These are phyloP conservation scores for Drosophila carrolli DNA, from an alignment of 1,140 invertebrate genomes.

Conservation along the genomic window DNA sequence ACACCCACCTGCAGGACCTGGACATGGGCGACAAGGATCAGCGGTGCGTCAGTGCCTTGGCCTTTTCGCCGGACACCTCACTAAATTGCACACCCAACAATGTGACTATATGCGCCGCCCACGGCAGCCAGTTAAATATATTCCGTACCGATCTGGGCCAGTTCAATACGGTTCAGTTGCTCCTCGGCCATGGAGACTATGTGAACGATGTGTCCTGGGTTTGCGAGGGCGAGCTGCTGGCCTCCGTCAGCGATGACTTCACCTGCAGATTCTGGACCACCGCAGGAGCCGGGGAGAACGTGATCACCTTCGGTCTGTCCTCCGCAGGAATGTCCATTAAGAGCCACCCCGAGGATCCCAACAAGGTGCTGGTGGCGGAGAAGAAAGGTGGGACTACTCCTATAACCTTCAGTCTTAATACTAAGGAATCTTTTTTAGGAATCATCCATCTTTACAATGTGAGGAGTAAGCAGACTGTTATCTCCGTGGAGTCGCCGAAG, in stretches of 20 bases:
- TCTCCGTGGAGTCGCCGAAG: constrained; percentile 89
- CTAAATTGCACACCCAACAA: constrained; percentile 87
- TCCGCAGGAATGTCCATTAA: constrained; percentile 89
- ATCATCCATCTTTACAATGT: constrained; percentile 90
- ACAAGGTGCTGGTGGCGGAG: constrained; percentile 91
- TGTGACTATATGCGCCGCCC: constrained; percentile 86
- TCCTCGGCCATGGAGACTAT: constrained; percentile 88
- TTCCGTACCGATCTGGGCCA: constrained; percentile 87
- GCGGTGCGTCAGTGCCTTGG: constrained; percentile 85
- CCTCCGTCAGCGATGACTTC: constrained; percentile 91
- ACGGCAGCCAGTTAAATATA: constrained; percentile 86
- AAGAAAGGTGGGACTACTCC: constrained; percentile 86
- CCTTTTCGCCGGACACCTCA: constrained; percentile 88
- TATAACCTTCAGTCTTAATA: rapidly evolving
- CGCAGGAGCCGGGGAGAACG: constrained; percentile 86
- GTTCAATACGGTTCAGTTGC: constrained; percentile 70
- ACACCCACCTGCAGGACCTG: constrained; percentile 83
- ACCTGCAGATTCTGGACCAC: constrained; percentile 89
- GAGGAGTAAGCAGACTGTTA: constrained; percentile 88
- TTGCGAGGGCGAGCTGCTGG: constrained; percentile 88
- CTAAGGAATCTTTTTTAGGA: constrained; percentile 13
- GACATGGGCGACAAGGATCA: constrained; percentile 83
- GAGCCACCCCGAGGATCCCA: constrained; percentile 89
- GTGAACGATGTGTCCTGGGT: constrained; percentile 90
- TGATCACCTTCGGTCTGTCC: constrained; percentile 87